phyloP scores from a whole-genome alignment of 2,888 invertebrate species.

The Polietes domitor region DNA sequence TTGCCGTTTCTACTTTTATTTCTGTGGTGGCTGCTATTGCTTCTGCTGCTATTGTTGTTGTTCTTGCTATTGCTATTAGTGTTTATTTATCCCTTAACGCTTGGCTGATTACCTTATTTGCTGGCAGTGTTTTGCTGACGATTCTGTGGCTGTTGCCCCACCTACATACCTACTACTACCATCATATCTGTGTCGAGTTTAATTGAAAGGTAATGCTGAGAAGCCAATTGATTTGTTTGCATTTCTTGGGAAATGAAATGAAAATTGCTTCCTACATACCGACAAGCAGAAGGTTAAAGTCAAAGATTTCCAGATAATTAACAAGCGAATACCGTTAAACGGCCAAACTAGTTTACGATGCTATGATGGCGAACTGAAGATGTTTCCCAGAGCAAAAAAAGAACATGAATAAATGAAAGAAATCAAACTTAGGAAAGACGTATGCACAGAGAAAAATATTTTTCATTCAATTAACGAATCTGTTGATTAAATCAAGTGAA shows the following conservation, averaged over 20 bases:
- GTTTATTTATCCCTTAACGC: conserved; percentile 62
- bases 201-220: conserved; percentile 9
- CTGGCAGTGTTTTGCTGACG: conserved; percentile 5
- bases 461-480: too few species aligned
- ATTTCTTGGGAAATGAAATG: conserved; percentile 22
- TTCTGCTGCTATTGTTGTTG: background rate
- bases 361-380: background rate
- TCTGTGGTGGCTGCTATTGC: too few species aligned
- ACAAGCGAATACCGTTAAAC: background rate
- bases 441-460: too few species aligned
- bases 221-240: conserved; percentile 22
- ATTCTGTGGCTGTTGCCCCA: background rate
- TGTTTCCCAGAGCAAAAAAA: too few species aligned
- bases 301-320: conserved; percentile 9
- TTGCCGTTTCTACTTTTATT: too few species aligned
- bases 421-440: background rate
- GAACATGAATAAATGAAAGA: too few species aligned
- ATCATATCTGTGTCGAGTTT: background rate
- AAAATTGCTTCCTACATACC: background rate
- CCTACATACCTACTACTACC: too few species aligned
- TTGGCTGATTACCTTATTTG: conserved; percentile 52
- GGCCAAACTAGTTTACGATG: background rate
- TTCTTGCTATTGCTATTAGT: conserved; percentile 26
- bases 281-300: conserved; percentile 8
- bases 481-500: too few species aligned